Conservation (phyloP, 1,140 invertebrate species). For the Nasonia vitripennis region DNA sequence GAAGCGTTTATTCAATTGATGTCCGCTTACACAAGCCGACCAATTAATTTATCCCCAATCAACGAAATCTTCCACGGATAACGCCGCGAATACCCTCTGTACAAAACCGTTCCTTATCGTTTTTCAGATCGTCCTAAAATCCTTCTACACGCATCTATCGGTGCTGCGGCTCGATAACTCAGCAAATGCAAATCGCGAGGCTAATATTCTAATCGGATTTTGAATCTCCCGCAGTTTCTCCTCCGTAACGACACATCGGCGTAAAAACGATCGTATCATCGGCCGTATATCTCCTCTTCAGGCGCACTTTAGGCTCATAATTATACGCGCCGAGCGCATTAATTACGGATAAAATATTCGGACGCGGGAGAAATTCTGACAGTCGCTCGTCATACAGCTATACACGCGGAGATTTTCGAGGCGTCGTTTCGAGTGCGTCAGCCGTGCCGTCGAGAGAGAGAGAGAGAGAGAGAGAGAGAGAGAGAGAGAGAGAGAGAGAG, state of each 20-base stretch:
- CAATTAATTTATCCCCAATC: background rate
- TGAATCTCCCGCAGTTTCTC: constrained; percentile 38
- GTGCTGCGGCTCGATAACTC: constrained; percentile 7
- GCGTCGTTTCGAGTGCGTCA: too few species aligned
- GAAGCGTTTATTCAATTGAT: background rate
- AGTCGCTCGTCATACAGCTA: background rate
- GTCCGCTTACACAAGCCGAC: background rate
- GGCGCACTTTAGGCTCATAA: too few species aligned
- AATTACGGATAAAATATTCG: constrained; percentile 3
- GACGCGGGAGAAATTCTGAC: background rate
- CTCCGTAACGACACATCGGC: constrained; percentile 25
- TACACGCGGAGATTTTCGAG: background rate
- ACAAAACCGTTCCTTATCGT: background rate
- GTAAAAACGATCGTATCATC: constrained; percentile 32
- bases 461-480: too few species aligned
- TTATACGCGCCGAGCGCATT: background rate
- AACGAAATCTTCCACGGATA: background rate
- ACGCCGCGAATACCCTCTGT: background rate
- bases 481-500: too few species aligned
- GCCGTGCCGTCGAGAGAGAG: background rate
- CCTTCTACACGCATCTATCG: background rate
- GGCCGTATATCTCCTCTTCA: constrained; percentile 29
- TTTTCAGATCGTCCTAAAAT: constrained; percentile 24
- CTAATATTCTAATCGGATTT: constrained; percentile 39
- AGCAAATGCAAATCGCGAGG: constrained; percentile 28